Percentiles rank a stretch among this genome's conserved stretches.
phyloP scores from a whole-genome alignment of 2,888 invertebrate species.

The Fragum whitleyi region DNA sequence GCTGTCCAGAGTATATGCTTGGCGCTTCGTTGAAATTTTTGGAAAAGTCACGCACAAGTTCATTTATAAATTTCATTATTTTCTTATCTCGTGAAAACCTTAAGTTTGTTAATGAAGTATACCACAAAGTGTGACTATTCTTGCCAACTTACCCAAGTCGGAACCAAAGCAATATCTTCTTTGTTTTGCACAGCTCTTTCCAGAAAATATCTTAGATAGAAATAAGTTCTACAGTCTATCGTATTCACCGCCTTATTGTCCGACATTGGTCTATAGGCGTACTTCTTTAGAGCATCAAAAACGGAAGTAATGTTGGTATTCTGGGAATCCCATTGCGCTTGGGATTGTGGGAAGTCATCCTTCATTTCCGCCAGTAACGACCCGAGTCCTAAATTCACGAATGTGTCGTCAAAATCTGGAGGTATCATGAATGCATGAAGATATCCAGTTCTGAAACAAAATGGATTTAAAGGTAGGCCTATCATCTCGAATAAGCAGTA shows the following conservation, averaged over 20 bases:
- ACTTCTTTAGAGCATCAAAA: conserved; percentile 76
- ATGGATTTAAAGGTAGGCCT: background rate
- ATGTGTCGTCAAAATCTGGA: conserved; percentile 82
- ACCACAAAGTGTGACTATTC: too few relatives aligned
- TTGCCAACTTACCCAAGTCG: conserved; percentile 77
- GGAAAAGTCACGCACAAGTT: too few relatives aligned
- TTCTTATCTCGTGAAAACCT: too few relatives aligned
- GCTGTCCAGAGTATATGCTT: too few relatives aligned
- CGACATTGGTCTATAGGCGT: conserved; percentile 78
- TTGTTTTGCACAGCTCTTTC: conserved; percentile 66
- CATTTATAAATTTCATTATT: too few relatives aligned
- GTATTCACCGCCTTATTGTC: conserved; percentile 69
- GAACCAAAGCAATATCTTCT: conserved; percentile 73
- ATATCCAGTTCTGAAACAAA: conserved; percentile 59
- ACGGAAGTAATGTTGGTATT: conserved; percentile 78
- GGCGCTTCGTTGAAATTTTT: too few relatives aligned
- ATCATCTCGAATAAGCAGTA: background rate
- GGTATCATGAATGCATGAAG: conserved; percentile 76
- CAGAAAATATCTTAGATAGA: conserved; percentile 76
- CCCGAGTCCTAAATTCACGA: conserved; percentile 80
- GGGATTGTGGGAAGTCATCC: conserved; percentile 69
- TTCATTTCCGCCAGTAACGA: conserved; percentile 72
- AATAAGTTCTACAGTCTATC: conserved; percentile 79
- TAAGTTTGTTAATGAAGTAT: too few relatives aligned
- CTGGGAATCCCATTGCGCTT: conserved; percentile 71